Conservation (phyloP, 2,797 vertebrate genomes). For the Sebastes trivittatus region DNA sequence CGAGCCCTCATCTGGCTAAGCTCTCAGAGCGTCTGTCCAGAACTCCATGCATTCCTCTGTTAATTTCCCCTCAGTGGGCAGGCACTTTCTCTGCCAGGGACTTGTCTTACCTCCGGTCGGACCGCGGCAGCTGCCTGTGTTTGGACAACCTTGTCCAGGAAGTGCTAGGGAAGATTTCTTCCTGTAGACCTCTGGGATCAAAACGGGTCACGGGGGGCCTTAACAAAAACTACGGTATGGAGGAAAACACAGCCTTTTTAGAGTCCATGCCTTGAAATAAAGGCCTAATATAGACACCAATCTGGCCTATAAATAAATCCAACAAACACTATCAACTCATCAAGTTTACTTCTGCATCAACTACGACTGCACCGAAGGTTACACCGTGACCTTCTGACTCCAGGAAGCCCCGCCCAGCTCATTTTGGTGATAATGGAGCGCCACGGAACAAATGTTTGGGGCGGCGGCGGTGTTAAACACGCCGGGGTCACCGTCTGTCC, state of each 20-base stretch:
- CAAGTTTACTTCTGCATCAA: neutral
- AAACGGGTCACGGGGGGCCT: slow-evolving; percentile 9
- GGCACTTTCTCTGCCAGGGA: slow-evolving; percentile 59
- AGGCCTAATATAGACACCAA: neutral
- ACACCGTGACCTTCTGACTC: slow-evolving; percentile 24
- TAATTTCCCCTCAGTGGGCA: slow-evolving; percentile 75
- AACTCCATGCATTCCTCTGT: slow-evolving; percentile 74
- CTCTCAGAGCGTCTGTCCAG: slow-evolving; percentile 68
- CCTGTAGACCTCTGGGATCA: slow-evolving; percentile 38
- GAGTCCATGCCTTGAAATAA: neutral
- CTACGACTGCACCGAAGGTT: neutral
- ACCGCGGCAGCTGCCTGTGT: slow-evolving; percentile 66
- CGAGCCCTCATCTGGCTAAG: slow-evolving; percentile 72
- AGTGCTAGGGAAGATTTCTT: slow-evolving; percentile 53
- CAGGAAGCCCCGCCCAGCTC: slow-evolving; percentile 28
- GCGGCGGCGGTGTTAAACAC: slow-evolving; percentile 48
- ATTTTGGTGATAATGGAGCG: slow-evolving; percentile 56
- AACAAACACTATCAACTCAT: neutral
- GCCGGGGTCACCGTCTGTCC: slow-evolving; percentile 59
- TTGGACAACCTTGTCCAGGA: slow-evolving; percentile 63
- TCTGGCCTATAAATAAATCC: neutral
- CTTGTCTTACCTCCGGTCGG: slow-evolving; percentile 63
- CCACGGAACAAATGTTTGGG: slow-evolving; percentile 62
- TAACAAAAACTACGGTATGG: neutral
- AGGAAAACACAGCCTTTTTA: neutral